Percentiles rank a stretch among this genome's conserved stretches.
Evolutionary conservation across 2,888 invertebrate genomes (phyloP).

Genomic region (Hyles lineata): DNA sequence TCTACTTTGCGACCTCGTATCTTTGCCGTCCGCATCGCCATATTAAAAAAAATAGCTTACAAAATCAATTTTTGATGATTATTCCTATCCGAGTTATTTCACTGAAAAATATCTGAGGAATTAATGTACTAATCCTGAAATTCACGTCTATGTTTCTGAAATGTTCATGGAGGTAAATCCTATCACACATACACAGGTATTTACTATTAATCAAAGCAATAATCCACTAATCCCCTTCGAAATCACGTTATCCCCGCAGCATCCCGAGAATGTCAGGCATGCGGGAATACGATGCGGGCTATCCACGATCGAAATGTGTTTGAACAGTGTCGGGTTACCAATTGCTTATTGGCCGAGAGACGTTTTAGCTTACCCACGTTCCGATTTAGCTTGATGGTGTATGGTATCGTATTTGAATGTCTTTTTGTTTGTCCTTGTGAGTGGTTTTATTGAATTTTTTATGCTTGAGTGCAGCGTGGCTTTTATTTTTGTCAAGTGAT

Average conservation of each 20-base stretch:
- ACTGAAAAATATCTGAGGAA: too few species aligned
- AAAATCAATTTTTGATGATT: too few species aligned
- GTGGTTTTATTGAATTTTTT: background rate
- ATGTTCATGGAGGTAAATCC: too few species aligned
- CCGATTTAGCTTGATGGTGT: background rate
- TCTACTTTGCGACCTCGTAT: too few species aligned
- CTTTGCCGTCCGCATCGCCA: too few species aligned
- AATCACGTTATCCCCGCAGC: background rate
- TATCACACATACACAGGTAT: too few species aligned
- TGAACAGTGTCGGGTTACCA: background rate
- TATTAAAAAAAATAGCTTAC: too few species aligned
- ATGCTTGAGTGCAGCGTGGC: too few species aligned
- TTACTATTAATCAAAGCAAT: too few species aligned
- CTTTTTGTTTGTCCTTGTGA: background rate
- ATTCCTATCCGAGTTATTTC: too few species aligned
- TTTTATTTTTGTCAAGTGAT: background rate
- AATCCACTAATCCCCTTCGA: background rate
- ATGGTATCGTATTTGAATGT: background rate
- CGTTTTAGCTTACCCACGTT: background rate
- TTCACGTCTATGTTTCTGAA: too few species aligned
- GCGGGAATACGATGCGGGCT: background rate
- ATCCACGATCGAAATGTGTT: constrained; percentile 9
- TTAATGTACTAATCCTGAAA: too few species aligned
- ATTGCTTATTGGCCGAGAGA: background rate
- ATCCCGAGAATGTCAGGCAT: background rate